A percentile compares a stretch with the other conserved stretches of the same genome.
These are phyloP conservation scores for Abscondita cerata DNA, from an alignment of 2,888 invertebrate species.

Conservation along the genomic window DNA sequence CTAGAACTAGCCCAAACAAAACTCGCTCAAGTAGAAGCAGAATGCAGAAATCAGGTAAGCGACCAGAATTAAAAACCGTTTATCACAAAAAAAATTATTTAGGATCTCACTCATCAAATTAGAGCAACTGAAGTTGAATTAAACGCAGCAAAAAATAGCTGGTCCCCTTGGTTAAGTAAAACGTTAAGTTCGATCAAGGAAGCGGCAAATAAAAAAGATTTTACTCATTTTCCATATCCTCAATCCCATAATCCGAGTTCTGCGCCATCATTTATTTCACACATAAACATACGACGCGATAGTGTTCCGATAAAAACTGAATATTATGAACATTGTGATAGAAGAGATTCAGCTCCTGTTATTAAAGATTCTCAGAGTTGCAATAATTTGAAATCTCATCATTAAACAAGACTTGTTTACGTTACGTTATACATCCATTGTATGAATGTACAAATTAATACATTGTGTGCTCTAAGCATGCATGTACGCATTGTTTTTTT, in stretches of 20 bases:
- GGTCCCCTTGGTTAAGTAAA: constrained; percentile 95
- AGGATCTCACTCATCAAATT: constrained; percentile 91
- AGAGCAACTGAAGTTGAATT: constrained; percentile 82
- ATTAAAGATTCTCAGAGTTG: constrained; percentile 60
- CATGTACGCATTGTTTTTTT: no score
- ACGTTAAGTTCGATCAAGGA: constrained; percentile 83
- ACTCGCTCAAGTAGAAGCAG: constrained; percentile 94
- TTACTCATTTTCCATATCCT: constrained; percentile 51
- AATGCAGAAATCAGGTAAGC: constrained; percentile 89
- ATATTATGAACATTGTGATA: constrained; percentile 44
- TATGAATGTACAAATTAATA: neutral
- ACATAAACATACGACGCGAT: constrained; percentile 59
- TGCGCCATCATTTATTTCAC: constrained; percentile 56
- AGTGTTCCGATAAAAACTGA: constrained; percentile 57
- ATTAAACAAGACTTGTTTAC: constrained; percentile 41
- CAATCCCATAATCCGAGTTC: constrained; percentile 47
- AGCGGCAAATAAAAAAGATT: constrained; percentile 68
- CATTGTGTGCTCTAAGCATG: no score
- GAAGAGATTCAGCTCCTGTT: constrained; percentile 54
- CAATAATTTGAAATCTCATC: constrained; percentile 54
- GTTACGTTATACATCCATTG: constrained; percentile 14
- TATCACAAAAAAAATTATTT: constrained; percentile 36
- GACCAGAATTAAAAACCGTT: neutral
- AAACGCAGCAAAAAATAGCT: constrained; percentile 72
- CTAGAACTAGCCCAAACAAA: constrained; percentile 96